Evolutionary conservation across 1,140 invertebrate genomes (phyloP).

Genomic region (Drosophila funebris): DNA sequence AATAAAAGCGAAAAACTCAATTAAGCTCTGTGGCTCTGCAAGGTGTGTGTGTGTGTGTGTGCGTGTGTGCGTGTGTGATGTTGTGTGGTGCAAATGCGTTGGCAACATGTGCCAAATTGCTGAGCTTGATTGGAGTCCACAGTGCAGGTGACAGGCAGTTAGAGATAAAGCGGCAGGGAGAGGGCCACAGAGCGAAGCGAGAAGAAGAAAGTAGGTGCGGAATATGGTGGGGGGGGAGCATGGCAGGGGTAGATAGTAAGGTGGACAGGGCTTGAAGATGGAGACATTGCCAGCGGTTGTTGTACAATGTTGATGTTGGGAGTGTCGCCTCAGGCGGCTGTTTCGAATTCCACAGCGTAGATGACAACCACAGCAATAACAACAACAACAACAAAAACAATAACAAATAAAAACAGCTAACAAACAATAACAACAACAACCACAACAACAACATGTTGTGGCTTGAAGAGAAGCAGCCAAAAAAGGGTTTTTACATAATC

Average conservation of each 20-base stretch:
- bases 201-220: not conserved
- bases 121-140: conserved; percentile 14
- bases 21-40: conserved; percentile 22
- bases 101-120: conserved; percentile 31
- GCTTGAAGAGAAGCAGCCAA: conserved; percentile 13
- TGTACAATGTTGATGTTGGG: conserved; percentile 37
- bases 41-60: conserved; percentile 13
- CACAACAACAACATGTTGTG: not conserved
- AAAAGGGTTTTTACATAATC: conserved; percentile 70
- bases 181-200: too few species aligned
- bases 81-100: conserved; percentile 17
- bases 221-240: too few species aligned
- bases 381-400: not conserved
- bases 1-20: conserved; percentile 20
- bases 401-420: too few species aligned
- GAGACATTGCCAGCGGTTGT: conserved; percentile 25
- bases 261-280: not conserved
- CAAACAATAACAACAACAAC: not conserved
- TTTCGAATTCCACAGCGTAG: conserved; percentile 68
- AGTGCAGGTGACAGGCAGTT: conserved; percentile 13
- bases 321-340: conserved; percentile 68
- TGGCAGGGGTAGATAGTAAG: not conserved
- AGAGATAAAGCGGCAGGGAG: too few species aligned
- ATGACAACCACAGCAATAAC: conserved; percentile 31
- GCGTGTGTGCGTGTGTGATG: conserved; percentile 1